phyloP scores from a whole-genome alignment of 2,888 invertebrate genomes.

The Oscheius sp. region DNA sequence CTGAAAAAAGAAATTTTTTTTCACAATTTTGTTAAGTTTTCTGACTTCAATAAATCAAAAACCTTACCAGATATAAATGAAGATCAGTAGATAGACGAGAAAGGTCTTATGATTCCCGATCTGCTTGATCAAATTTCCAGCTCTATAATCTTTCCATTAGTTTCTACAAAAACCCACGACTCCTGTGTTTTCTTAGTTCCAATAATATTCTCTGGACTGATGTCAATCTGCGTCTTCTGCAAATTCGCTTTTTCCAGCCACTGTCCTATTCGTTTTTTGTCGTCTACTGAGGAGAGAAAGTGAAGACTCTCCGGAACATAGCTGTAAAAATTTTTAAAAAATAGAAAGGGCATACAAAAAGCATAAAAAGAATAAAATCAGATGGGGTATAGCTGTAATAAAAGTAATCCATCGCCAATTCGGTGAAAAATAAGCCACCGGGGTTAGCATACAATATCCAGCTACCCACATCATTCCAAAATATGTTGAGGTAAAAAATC shows the following conservation, averaged over 20 bases:
- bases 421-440: conserved; percentile 29
- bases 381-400: conserved; percentile 1
- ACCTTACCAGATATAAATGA: conserved; percentile 42
- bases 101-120: conserved; percentile 31
- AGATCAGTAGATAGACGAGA: conserved; percentile 31
- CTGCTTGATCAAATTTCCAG: conserved; percentile 6
- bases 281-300: conserved; percentile 21
- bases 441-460: conserved; percentile 51
- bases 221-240: not conserved
- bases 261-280: not conserved
- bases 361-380: not conserved
- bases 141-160: not conserved
- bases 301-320: conserved; percentile 33
- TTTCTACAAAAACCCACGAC: not conserved
- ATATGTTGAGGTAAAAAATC: conserved; percentile 58
- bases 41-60: not conserved
- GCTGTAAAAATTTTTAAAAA: not conserved
- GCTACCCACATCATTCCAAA: conserved; percentile 61
- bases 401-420: conserved; percentile 21
- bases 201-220: conserved; percentile 4
- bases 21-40: not conserved
- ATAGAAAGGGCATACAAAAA: not conserved
- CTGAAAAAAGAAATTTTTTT: too few relatives aligned
- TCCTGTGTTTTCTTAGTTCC: not conserved
- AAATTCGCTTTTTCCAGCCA: conserved; percentile 3